Evolutionary conservation across 2,797 vertebrate genomes (phyloP).

Genomic region (Oceanodroma leucorhoa): DNA sequence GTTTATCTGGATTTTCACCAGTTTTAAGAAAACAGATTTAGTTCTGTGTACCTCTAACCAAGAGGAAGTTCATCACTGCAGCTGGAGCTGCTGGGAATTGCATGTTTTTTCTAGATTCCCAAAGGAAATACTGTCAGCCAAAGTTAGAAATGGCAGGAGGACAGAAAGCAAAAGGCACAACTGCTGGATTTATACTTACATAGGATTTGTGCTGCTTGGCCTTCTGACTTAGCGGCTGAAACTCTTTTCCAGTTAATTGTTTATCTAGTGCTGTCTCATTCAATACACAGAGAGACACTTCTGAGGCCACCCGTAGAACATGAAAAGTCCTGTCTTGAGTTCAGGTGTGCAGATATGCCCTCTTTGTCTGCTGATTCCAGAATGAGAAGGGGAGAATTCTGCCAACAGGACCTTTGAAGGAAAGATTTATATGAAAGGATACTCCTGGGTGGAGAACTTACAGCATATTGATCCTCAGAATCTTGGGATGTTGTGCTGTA

Average conservation of each 20-base stretch:
- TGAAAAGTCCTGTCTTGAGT: neutral
- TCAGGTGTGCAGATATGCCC: neutral
- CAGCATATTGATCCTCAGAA: neutral
- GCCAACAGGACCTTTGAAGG: neutral
- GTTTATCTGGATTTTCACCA: neutral
- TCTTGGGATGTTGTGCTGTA: neutral
- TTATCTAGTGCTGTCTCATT: neutral
- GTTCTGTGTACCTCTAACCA: neutral
- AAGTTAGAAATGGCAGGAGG: conserved; percentile 28
- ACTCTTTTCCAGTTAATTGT: neutral
- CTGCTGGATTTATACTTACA: neutral
- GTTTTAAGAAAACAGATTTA: neutral
- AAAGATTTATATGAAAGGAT: neutral
- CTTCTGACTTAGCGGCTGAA: neutral
- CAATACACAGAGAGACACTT: neutral
- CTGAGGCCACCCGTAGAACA: neutral
- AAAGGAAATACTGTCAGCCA: conserved; percentile 46
- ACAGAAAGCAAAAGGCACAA: conserved; percentile 20
- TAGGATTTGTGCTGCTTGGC: neutral
- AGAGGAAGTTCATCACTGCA: conserved; percentile 20
- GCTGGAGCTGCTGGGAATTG: conserved; percentile 50
- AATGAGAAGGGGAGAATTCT: neutral
- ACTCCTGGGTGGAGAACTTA: neutral
- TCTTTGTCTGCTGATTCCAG: neutral
- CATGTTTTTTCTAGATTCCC: conserved; percentile 38